Base-by-base conservation (phyloP, 2,888 invertebrate species). In the Desoria tigrina region DNA sequence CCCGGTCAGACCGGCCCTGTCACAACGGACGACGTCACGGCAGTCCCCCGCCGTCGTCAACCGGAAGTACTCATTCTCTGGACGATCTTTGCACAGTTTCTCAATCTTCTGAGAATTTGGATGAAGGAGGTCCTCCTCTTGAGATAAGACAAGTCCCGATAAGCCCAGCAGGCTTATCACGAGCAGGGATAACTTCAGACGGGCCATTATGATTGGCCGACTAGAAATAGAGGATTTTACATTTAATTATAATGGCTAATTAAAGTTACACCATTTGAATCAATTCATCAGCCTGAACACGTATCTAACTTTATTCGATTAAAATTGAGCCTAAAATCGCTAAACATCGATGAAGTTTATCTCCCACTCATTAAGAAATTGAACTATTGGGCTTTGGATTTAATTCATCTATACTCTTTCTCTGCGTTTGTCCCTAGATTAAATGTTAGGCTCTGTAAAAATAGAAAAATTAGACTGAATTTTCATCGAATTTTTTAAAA, bases 21-120 rank as follows among this genome's bases (percentile, higher is more conserved):
- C 93, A 84, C 93, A 93, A 89, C 93, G 92, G 79, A 94, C 93
- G 76, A 94, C 94, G 81, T 94, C 94, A 77, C 94, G 87, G 82
- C 94, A 94, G 82, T 94, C 94, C 72, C 89, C 88, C 27, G 91
- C 91, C 59, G 88, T 86, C 74, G 86, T 84, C 77, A 93, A 84
- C 74, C 94, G 87, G 85, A 94, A 94, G 83, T 93, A 94, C 82
- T 94, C 94, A 79, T 93, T 93, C 21, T 89, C 90, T 2, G 93
- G 91, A 77, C 94, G 86, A 78, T 90, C 90, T 74, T 90, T 87
- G 81, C 94, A 94, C 59, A 92, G 85, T 81, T 92, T 89, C 78
- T 94, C 93, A 2, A 92, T 77, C 42, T 78, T 77, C 57, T 75
- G 73, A 9, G 74, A 62, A 60, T 75, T 75, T 1, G 75, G 75